Base-by-base conservation (phyloP, 2,888 invertebrate species). In the Morpho helenor region DNA sequence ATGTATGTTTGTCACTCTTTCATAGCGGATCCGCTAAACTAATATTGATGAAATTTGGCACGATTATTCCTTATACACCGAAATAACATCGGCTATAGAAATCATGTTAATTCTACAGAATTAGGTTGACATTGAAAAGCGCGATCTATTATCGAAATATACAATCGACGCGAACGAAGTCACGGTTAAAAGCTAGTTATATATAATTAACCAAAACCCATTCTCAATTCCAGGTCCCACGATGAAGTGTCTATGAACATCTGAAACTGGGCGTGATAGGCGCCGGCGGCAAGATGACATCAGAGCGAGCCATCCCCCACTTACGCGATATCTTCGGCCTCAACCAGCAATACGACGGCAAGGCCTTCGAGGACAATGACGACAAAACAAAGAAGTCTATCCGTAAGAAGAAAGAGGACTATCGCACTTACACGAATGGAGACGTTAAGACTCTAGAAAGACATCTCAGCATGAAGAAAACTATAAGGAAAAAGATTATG, bases 381-480 rank as follows among this genome's bases (percentile, higher is more conserved):
- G 86, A 90, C 72, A 91, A 91, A 75, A 87, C 85, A 66, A 93
- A 93, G 73, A 93, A 93, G 76, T 77, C 81, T 41, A 71, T 74
- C 62, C 93, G 92, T 75, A 92, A 93, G 72, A 93, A 93, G 72
- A 94, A 94, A 73, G 94, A 95, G 67, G 94, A 95, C 76, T 94
- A 92, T 81, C 93, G 94, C 75, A 91, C 93, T 3, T 89, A 93
- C 69, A 89, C 92, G 9, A 94, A 94, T 72, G 93, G 93, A 53
- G 94, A 94, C 77, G 94, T 94, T 48, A 94, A 94, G 73, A 96
- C 96, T 22, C 82, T 96, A 47, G 96, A 96, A 75, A 89, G 96
- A 69, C 96, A 96, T 80, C 91, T 96, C 71, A 96, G 96, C 77
- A 96, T 96, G 96, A 96, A 96, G 89, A 96, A 96, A 79, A 96